phyloP scores from a whole-genome alignment of 2,888 invertebrate species.

The Ectobius pallidus region DNA sequence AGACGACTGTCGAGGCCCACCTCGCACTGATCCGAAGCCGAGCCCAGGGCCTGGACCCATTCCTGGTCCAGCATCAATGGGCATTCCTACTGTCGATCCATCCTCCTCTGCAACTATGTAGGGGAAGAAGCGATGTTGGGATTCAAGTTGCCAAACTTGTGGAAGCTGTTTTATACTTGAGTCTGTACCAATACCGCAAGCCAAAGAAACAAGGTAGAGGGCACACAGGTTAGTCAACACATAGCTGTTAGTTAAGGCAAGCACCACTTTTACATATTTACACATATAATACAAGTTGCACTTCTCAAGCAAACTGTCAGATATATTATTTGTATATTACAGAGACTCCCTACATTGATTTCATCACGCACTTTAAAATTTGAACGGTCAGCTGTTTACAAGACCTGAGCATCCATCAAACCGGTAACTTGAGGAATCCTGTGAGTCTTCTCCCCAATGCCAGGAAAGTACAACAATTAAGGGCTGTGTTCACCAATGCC shows the following conservation, averaged over 20 bases:
- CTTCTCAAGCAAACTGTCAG: no score
- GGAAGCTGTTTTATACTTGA: neutral
- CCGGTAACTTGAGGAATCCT: no score
- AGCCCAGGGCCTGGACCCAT: neutral
- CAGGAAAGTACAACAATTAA: no score
- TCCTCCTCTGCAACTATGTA: conserved; percentile 58
- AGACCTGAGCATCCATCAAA: no score
- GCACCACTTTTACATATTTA: no score
- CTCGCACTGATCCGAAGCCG: conserved; percentile 56
- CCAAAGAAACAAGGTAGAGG: neutral
- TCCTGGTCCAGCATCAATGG: conserved; percentile 52
- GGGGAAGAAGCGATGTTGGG: conserved; percentile 11
- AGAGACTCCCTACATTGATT: no score
- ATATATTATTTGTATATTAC: no score
- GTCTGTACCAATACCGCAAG: neutral
- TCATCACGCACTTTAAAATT: no score
- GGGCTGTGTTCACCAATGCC: no score
- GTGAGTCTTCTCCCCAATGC: no score
- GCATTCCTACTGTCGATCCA: conserved; percentile 60
- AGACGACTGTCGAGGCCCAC: conserved; percentile 79
- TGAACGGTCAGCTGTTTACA: no score
- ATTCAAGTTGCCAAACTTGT: neutral
- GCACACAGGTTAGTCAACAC: neutral
- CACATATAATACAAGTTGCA: no score
- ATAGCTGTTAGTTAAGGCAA: conserved; percentile 4